Percentiles rank a stretch among this genome's conserved stretches.
phyloP scores from a whole-genome alignment of 2,797 vertebrate species.

The Lacerta bilineata region DNA sequence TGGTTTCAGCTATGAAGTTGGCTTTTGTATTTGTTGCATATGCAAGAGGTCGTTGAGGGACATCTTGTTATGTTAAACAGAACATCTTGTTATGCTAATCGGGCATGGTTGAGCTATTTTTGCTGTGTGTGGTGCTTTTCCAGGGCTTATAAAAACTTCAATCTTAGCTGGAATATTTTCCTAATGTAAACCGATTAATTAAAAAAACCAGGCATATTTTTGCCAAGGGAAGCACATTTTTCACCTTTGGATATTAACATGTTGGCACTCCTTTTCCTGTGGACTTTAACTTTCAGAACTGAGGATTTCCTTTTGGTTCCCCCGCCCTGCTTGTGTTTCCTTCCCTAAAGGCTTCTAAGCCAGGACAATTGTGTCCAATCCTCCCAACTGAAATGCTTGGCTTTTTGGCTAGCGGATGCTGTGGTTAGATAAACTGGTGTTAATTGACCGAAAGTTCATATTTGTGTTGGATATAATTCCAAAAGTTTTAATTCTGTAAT shows the following conservation, averaged over 20 bases:
- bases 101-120: neutral
- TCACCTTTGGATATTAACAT: neutral
- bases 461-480: neutral
- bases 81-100: neutral
- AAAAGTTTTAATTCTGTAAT: neutral
- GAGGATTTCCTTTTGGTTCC: constrained; percentile 16
- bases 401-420: neutral
- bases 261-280: constrained; percentile 35
- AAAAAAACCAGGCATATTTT: constrained; percentile 7
- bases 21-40: neutral
- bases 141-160: constrained; percentile 12
- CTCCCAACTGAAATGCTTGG: neutral
- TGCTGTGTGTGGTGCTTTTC: neutral
- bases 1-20: neutral
- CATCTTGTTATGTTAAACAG: neutral
- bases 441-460: neutral
- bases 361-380: neutral
- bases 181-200: constrained; percentile 25
- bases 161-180: constrained; percentile 21
- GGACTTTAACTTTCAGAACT: constrained; percentile 30
- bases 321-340: constrained; percentile 9
- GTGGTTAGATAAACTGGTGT: neutral
- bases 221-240: neutral
- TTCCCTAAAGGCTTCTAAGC: constrained; percentile 28
- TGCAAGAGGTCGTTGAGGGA: neutral